phyloP scores from a whole-genome alignment of 2,888 invertebrate genomes.

The Galeopsomyia nigrocyanea region DNA sequence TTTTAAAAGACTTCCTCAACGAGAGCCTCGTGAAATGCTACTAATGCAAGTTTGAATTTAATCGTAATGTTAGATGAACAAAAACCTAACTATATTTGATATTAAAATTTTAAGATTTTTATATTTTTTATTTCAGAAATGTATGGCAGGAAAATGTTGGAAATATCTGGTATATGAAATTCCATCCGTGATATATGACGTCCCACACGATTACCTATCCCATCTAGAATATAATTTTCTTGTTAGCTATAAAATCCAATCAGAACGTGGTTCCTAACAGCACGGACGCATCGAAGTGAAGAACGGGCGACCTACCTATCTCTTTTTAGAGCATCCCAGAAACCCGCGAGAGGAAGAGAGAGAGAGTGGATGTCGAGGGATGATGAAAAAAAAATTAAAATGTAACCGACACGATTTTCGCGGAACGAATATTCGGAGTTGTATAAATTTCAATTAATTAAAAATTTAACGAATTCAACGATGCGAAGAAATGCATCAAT shows the following conservation, averaged over 20 bases:
- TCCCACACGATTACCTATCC: conserved; percentile 58
- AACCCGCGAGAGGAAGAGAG: conserved; percentile 33
- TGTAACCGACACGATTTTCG: conserved; percentile 2
- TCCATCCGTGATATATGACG: conserved; percentile 35
- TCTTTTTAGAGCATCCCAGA: conserved; percentile 48
- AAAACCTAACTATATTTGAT: no score
- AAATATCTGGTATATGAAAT: conserved; percentile 20
- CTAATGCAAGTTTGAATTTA: no score
- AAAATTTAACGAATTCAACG: no score
- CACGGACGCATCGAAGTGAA: conserved; percentile 46
- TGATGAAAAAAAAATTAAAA: conserved; percentile 39
- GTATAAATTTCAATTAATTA: no score
- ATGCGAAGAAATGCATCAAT: no score
- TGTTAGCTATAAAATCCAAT: conserved; percentile 67
- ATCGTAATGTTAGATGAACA: no score
- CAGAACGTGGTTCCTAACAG: conserved; percentile 56
- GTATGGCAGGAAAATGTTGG: no score
- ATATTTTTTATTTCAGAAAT: no score
- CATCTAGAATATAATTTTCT: conserved; percentile 68
- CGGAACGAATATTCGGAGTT: background rate
- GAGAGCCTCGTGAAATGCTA: no score
- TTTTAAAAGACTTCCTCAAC: no score
- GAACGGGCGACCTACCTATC: conserved; percentile 48
- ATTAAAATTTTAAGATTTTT: no score
- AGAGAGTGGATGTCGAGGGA: conserved; percentile 45